These are phyloP conservation scores for Albula glossodonta DNA, from an alignment of 2,113 vertebrate species.

Conservation along the genomic window DNA sequence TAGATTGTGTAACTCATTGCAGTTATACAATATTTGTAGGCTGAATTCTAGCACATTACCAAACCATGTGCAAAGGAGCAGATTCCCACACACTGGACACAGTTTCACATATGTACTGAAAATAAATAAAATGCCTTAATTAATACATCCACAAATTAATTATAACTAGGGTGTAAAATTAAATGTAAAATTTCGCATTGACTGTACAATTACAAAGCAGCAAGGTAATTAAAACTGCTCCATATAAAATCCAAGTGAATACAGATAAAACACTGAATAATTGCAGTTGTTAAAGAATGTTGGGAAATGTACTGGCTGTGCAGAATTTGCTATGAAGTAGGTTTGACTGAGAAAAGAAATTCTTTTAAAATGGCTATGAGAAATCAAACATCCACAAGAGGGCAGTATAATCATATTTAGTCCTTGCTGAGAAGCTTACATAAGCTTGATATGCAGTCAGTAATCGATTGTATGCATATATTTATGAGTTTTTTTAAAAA, in stretches of 20 bases:
- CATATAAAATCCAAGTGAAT: neutral
- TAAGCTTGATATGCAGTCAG: constrained; percentile 31
- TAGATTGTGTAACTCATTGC: neutral
- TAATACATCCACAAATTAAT: too few species aligned
- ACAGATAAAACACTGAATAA: neutral
- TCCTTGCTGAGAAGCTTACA: constrained; percentile 12
- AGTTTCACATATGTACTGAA: neutral
- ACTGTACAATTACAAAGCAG: neutral
- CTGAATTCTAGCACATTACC: neutral
- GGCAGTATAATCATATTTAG: constrained; percentile 27
- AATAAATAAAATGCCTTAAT: too few species aligned
- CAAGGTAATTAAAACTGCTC: too few species aligned
- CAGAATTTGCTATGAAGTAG: neutral
- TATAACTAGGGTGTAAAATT: neutral
- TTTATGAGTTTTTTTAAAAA: too few species aligned
- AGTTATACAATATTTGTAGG: constrained; percentile 1
- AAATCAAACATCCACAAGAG: constrained; percentile 32
- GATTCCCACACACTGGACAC: neutral
- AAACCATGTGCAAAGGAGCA: neutral
- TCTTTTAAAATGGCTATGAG: neutral
- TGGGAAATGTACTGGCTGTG: neutral
- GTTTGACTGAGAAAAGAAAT: neutral
- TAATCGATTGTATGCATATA: neutral
- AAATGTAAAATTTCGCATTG: neutral
- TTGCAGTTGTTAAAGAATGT: neutral